Percentiles rank a stretch among this genome's conserved stretches.
Conservation (phyloP, 2,888 invertebrate genomes). For the Cheiracanthium punctorium region DNA sequence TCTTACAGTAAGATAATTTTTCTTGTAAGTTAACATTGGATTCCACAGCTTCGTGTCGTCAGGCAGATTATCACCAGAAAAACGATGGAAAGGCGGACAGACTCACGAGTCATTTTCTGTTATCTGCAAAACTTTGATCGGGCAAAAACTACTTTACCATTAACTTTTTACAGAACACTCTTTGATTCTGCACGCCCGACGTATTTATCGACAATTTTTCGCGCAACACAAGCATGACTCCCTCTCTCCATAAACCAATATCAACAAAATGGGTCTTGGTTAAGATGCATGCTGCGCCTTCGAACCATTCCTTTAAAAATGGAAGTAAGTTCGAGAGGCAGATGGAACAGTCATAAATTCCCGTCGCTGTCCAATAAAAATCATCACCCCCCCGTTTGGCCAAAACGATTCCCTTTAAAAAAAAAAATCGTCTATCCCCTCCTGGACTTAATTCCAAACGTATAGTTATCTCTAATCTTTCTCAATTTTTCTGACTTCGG, state of each 20-base stretch:
- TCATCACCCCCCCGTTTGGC: slow-evolving; percentile 12
- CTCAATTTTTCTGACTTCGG: slow-evolving; percentile 35
- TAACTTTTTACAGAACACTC: no score
- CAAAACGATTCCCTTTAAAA: slow-evolving; percentile 53
- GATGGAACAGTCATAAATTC: slow-evolving; percentile 52
- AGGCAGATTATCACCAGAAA: no score
- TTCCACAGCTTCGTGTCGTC: no score
- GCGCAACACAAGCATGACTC: neutral
- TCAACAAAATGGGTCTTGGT: slow-evolving; percentile 43
- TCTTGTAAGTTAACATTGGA: no score
- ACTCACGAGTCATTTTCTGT: no score
- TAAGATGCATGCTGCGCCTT: slow-evolving; percentile 22
- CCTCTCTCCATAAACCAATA: slow-evolving; percentile 2
- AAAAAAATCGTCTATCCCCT: slow-evolving; percentile 39
- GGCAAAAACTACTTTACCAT: no score
- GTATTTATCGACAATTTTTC: neutral
- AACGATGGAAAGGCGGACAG: no score
- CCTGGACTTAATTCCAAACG: slow-evolving; percentile 59
- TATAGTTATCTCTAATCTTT: slow-evolving; percentile 66
- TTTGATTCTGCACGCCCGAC: no score
- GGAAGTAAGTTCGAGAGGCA: slow-evolving; percentile 15
- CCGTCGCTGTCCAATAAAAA: slow-evolving; percentile 62
- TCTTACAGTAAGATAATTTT: no score
- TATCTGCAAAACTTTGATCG: no score
- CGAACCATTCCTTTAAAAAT: neutral